These are phyloP conservation scores for Seira sanloemensis DNA, from an alignment of 2,888 invertebrate genomes.

Conservation along the genomic window DNA sequence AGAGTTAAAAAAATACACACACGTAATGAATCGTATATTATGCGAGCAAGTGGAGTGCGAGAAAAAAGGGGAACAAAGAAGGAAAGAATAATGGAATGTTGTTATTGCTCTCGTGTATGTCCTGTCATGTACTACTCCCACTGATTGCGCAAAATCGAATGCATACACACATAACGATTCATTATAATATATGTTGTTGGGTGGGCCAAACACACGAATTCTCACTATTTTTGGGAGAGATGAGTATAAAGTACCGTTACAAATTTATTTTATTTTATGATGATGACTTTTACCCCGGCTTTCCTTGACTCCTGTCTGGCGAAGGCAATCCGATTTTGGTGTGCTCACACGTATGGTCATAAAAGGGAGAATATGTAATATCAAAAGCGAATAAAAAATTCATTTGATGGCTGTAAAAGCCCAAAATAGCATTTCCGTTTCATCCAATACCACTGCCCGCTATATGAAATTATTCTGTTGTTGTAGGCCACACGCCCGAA, in stretches of 20 bases:
- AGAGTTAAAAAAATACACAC: background rate
- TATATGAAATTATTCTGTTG: too few species aligned
- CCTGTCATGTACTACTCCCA: constrained; percentile 5
- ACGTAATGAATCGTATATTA: background rate
- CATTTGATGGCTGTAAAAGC: too few species aligned
- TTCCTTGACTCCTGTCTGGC: background rate
- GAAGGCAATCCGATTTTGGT: too few species aligned
- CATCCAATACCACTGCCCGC: background rate
- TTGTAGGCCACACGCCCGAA: too few species aligned
- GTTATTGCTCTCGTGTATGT: background rate
- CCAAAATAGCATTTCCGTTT: background rate
- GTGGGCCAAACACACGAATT: background rate
- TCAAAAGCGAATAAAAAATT: too few species aligned
- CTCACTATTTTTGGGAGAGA: background rate
- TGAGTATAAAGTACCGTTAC: background rate
- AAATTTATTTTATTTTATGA: background rate
- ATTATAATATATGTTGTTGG: background rate
- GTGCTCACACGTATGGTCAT: too few species aligned
- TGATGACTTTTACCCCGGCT: background rate
- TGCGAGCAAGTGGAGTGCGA: background rate
- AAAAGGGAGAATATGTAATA: too few species aligned
- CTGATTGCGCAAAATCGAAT: background rate
- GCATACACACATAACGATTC: background rate
- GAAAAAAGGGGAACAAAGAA: background rate
- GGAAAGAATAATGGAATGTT: constrained; percentile 12